These are phyloP conservation scores for Sebastes minor DNA, from an alignment of 2,797 vertebrate genomes.

Conservation along the genomic window DNA sequence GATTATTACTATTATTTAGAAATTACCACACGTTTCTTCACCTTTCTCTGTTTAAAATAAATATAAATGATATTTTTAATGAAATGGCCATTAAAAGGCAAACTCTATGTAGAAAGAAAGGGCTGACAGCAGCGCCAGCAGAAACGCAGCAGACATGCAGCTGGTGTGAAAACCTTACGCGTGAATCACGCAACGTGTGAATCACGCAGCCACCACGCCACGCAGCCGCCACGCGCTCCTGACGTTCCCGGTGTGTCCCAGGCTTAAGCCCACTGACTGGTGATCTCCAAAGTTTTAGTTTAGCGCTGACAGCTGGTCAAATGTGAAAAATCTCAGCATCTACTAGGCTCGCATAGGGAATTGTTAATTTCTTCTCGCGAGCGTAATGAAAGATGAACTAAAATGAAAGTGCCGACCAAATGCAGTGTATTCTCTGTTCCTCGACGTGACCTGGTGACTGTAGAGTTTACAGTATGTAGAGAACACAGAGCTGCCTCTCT, in stretches of 20 bases:
- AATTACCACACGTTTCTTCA: too few relatives aligned
- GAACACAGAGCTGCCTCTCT: neutral
- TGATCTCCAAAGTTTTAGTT: neutral
- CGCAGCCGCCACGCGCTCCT: too few relatives aligned
- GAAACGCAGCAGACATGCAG: too few relatives aligned
- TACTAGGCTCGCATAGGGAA: neutral
- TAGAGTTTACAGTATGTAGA: neutral
- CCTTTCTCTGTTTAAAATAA: too few relatives aligned
- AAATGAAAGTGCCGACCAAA: neutral
- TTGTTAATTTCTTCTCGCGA: neutral
- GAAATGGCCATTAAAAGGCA: too few relatives aligned
- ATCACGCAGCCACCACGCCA: too few relatives aligned
- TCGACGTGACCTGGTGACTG: neutral
- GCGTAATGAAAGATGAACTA: neutral
- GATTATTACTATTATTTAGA: too few relatives aligned
- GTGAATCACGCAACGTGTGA: too few relatives aligned
- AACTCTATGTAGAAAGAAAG: too few relatives aligned
- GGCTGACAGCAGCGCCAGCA: too few relatives aligned
- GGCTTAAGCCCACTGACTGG: neutral
- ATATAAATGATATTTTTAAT: too few relatives aligned
- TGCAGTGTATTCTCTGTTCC: neutral
- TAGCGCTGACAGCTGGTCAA: neutral
- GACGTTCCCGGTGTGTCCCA: neutral
- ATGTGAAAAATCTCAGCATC: neutral
- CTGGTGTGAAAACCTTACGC: too few relatives aligned